Evolutionary conservation across 2,888 invertebrate species (phyloP).

Genomic region (Brenthis daphne): DNA sequence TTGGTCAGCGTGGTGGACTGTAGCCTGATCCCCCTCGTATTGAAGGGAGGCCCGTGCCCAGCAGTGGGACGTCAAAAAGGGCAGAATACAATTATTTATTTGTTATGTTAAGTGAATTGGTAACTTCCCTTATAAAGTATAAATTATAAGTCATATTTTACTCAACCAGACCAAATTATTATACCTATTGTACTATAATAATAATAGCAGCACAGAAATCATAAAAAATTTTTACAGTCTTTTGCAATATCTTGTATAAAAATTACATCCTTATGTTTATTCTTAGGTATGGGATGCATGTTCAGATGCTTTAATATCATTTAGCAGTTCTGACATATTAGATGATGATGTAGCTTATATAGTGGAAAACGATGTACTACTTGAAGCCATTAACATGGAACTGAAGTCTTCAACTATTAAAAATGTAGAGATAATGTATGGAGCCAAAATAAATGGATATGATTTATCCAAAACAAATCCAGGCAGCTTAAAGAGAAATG

Average conservation of each 20-base stretch:
- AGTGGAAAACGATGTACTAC: constrained; percentile 95
- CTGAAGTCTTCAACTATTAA: constrained; percentile 66
- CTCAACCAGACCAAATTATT: no score
- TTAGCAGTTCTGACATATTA: constrained; percentile 87
- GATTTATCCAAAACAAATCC: constrained; percentile 71
- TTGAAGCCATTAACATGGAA: constrained; percentile 87
- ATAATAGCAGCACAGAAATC: no score
- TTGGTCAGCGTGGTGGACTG: no score
- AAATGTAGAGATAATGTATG: constrained; percentile 86
- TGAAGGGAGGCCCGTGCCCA: no score
- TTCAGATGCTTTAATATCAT: constrained; percentile 94
- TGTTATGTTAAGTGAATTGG: no score
- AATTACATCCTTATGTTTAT: background rate
- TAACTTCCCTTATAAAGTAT: no score
- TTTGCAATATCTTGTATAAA: background rate
- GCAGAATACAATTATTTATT: no score
- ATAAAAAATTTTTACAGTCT: background rate
- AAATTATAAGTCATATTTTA: no score
- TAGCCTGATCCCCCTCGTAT: no score
- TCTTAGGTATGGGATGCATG: constrained; percentile 95
- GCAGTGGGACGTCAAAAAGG: no score
- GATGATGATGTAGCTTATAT: constrained; percentile 92
- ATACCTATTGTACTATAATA: no score
- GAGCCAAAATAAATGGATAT: constrained; percentile 86
- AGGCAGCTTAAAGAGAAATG: constrained; percentile 47